phyloP scores from a whole-genome alignment of 1,140 invertebrate species.

The Eumeta japonica region DNA sequence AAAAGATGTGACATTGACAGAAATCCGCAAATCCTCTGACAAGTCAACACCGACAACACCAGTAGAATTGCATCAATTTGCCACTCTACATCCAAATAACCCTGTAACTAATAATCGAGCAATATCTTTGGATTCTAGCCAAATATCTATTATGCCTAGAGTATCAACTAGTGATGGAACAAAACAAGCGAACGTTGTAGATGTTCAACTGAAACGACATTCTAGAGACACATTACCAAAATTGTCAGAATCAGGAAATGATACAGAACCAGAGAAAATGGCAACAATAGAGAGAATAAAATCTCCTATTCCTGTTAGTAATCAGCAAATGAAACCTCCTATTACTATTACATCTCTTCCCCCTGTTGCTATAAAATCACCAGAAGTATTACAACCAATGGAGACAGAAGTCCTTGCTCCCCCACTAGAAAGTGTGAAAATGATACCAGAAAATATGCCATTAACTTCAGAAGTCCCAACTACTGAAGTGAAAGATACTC shows the following conservation, averaged over 20 bases:
- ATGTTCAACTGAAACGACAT: conserved; percentile 25
- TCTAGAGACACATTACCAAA: conserved; percentile 33
- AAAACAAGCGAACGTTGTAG: not conserved
- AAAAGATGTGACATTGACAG: conserved; percentile 53
- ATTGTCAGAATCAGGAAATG: conserved; percentile 28
- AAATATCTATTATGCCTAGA: conserved; percentile 39
- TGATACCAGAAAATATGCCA: conserved; percentile 25
- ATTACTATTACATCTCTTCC: conserved; percentile 22
- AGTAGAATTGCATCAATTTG: conserved; percentile 39
- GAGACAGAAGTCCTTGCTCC: conserved; percentile 35
- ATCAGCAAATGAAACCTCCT: conserved; percentile 22
- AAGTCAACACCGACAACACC: conserved; percentile 28
- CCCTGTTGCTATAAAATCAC: conserved; percentile 37
- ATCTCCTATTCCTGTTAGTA: conserved; percentile 15
- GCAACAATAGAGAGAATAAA: conserved; percentile 37
- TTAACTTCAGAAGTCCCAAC: conserved; percentile 27
- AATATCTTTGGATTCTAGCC: conserved; percentile 28
- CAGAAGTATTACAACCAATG: conserved; percentile 24
- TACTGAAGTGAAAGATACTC: conserved; percentile 3
- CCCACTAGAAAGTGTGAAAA: conserved; percentile 30
- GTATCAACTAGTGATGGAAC: conserved; percentile 11
- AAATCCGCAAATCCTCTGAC: conserved; percentile 54
- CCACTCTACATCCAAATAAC: conserved; percentile 37
- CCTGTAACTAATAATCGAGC: conserved; percentile 10
- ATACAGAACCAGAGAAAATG: conserved; percentile 29